phyloP scores from a whole-genome alignment of 2,113 vertebrate genomes.

The Pachycephala philippinensis region DNA sequence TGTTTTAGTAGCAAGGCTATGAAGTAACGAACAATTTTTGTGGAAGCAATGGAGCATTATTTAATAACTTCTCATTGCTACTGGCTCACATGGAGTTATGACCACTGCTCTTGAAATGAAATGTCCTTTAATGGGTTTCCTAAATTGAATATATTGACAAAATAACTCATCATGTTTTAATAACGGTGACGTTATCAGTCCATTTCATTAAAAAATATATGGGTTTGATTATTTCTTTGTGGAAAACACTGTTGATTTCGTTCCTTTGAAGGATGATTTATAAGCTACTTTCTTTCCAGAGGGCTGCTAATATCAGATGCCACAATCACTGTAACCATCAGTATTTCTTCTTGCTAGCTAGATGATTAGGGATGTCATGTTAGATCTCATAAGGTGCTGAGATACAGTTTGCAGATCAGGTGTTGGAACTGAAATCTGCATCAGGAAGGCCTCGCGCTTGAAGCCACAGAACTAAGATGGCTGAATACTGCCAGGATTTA shows the following conservation, averaged over 20 bases:
- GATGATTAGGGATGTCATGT: neutral
- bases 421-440: neutral
- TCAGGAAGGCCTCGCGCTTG: neutral
- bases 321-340: neutral
- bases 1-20: neutral
- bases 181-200: neutral
- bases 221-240: neutral
- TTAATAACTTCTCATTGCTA: neutral
- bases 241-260: neutral
- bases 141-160: neutral
- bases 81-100: neutral
- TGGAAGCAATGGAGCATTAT: neutral
- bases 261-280: neutral
- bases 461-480: neutral
- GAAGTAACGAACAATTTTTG: neutral
- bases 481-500: neutral
- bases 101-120: neutral
- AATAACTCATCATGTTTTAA: neutral
- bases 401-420: neutral
- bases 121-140: neutral
- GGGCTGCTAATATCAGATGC: neutral
- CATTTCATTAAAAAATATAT: neutral
- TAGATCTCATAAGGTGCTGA: neutral
- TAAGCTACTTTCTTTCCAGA: neutral
- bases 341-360: neutral